These are phyloP conservation scores for Muscicapa striata DNA, from an alignment of 2,797 vertebrate species.

Conservation along the genomic window DNA sequence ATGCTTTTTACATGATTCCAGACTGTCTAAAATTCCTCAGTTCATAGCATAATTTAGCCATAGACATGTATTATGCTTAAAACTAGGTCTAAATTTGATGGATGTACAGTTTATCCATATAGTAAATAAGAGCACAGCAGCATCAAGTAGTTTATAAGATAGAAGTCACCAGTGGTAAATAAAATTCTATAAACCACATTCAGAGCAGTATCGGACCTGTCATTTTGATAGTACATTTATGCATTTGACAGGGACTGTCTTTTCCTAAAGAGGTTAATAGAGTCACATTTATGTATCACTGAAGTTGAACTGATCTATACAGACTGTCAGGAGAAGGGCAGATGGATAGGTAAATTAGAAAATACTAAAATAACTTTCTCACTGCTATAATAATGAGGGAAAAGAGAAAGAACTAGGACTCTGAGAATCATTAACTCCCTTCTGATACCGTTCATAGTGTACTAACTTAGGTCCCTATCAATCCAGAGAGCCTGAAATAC, in stretches of 20 bases:
- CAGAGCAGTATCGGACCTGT: background rate
- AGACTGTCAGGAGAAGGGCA: background rate
- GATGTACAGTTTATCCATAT: background rate
- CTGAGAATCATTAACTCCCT: background rate
- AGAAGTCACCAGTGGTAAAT: background rate
- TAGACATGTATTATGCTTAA: background rate
- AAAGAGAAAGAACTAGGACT: background rate
- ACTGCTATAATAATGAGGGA: background rate
- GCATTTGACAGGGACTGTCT: background rate
- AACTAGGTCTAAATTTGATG: background rate
- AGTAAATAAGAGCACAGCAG: background rate
- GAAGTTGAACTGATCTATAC: background rate
- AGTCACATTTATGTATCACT: background rate
- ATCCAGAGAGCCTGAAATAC: background rate
- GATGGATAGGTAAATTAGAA: background rate
- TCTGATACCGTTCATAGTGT: background rate
- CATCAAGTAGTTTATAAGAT: background rate
- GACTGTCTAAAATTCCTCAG: background rate
- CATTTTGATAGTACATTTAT: background rate
- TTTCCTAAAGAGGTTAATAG: constrained; percentile 11
- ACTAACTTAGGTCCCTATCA: background rate
- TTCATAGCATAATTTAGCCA: background rate
- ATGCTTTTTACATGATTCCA: background rate
- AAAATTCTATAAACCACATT: background rate
- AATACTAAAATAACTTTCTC: constrained; percentile 31